Percentiles rank a stretch among this genome's conserved stretches.
phyloP scores from a whole-genome alignment of 1,140 invertebrate genomes.

The Calephelis virginiensis region DNA sequence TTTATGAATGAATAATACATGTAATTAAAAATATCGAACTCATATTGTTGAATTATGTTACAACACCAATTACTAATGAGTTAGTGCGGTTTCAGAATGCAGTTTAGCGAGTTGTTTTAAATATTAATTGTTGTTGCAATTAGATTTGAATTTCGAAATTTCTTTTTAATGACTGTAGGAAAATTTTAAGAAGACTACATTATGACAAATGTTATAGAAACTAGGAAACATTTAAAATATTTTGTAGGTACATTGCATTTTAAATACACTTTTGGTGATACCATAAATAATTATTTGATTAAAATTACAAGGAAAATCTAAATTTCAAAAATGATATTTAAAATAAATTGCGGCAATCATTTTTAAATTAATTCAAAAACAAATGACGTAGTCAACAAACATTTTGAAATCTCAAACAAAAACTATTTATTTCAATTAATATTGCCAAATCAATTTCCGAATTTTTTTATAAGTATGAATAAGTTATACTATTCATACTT shows the following conservation, averaged over 20 bases:
- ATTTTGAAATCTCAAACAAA: too few species aligned
- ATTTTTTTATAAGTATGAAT: too few species aligned
- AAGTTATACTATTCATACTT: too few species aligned
- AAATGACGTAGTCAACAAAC: too few species aligned
- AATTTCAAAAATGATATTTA: too few species aligned
- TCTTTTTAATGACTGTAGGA: not conserved
- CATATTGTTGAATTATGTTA: slow-evolving; percentile 15
- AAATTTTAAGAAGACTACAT: not conserved
- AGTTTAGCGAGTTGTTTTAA: slow-evolving; percentile 4
- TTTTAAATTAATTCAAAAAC: too few species aligned
- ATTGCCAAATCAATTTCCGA: too few species aligned
- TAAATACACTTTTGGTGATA: too few species aligned
- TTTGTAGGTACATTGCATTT: not conserved
- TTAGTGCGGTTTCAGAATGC: slow-evolving; percentile 5
- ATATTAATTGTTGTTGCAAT: not conserved
- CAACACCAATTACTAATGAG: not conserved
- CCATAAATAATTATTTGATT: too few species aligned
- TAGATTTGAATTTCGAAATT: not conserved
- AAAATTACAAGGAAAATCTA: too few species aligned
- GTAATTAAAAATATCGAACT: slow-evolving; percentile 6
- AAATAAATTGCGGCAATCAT: too few species aligned
- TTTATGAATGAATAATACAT: slow-evolving; percentile 12
- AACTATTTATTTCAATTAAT: too few species aligned
- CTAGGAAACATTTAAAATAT: not conserved
- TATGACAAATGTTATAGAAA: not conserved